A percentile compares a stretch with the other conserved stretches of the same genome.
Conservation (phyloP, 2,888 invertebrate genomes). For the Ferdinandea cuprea region DNA sequence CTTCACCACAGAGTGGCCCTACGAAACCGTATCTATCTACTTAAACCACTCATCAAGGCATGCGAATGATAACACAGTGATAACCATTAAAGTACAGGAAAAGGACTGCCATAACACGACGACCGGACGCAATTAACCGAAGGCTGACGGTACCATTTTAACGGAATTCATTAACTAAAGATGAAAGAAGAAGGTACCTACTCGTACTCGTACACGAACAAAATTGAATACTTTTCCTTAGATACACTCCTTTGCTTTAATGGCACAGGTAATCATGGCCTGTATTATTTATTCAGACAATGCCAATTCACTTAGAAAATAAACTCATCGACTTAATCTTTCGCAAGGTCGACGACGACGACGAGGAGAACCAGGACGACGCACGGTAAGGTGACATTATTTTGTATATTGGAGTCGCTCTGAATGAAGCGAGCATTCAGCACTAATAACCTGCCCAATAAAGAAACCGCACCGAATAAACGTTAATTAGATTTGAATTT, state of each 20-base stretch:
- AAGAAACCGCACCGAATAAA: conserved; percentile 27
- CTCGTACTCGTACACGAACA: not conserved
- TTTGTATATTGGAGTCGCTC: not conserved
- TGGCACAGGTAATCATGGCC: conserved; percentile 37
- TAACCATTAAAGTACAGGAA: conserved; percentile 54
- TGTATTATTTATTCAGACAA: conserved; percentile 48
- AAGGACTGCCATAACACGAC: conserved; percentile 44
- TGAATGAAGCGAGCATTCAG: not conserved
- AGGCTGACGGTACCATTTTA: conserved; percentile 52
- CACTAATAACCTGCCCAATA: conserved; percentile 35
- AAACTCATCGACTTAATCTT: conserved; percentile 17
- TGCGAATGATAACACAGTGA: conserved; percentile 47
- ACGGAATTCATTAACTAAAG: conserved; percentile 58
- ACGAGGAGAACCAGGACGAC: too few relatives aligned
- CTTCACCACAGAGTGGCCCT: conserved; percentile 52
- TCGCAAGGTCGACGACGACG: conserved; percentile 8
- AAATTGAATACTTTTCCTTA: conserved; percentile 41
- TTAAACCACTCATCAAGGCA: conserved; percentile 23
- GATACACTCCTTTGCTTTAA: conserved; percentile 9
- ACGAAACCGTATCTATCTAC: conserved; percentile 31
- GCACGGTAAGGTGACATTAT: conserved; percentile 18
- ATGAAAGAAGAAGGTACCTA: conserved; percentile 61
- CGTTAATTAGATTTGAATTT: conserved; percentile 63
- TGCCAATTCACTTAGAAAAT: conserved; percentile 39
- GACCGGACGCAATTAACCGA: conserved; percentile 66